Percentiles rank a stretch among this genome's conserved stretches.
phyloP scores from a whole-genome alignment of 2,113 vertebrate genomes.

The Sitta europaea region DNA sequence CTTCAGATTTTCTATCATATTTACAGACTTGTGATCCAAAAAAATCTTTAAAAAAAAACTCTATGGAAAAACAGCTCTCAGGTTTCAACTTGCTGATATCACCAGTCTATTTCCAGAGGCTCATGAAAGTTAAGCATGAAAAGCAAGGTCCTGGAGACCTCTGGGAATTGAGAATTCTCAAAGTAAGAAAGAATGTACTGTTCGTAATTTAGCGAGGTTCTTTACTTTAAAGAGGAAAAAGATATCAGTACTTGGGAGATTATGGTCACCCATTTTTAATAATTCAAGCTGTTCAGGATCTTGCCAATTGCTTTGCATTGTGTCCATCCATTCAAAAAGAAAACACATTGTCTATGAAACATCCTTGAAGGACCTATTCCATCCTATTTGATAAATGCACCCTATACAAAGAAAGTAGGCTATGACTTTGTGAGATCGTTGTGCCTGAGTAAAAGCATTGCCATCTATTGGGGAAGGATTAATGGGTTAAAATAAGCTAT shows the following conservation, averaged over 20 bases:
- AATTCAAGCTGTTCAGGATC: not conserved
- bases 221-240: not conserved
- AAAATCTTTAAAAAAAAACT: not conserved
- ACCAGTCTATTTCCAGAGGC: not conserved
- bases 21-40: not conserved
- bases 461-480: not conserved
- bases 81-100: not conserved
- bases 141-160: not conserved
- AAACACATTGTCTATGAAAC: not conserved
- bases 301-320: not conserved
- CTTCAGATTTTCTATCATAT: not conserved
- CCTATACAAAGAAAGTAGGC: not conserved
- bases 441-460: not conserved
- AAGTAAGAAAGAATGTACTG: not conserved
- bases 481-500: not conserved
- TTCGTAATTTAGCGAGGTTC: accelerated
- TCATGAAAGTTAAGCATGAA: not conserved
- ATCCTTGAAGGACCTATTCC: not conserved
- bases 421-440: not conserved
- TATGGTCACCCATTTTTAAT: not conserved
- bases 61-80: not conserved
- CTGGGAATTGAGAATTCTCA: not conserved
- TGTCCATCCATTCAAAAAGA: not conserved
- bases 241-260: not conserved
- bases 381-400: not conserved